phyloP scores from a whole-genome alignment of 2,888 invertebrate genomes.

The Atethmia centrago region DNA sequence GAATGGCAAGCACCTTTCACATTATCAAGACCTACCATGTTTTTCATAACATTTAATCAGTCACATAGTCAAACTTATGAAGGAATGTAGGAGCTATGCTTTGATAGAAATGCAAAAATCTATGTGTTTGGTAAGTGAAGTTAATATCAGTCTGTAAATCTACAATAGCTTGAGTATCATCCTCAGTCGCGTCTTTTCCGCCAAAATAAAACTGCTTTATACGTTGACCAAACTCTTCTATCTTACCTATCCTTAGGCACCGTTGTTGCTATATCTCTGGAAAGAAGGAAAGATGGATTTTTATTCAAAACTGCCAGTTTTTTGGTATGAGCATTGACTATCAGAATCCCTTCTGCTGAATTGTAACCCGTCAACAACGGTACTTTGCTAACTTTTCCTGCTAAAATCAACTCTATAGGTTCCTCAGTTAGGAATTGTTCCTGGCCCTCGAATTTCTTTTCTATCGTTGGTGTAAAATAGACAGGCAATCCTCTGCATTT shows the following conservation, averaged over 20 bases:
- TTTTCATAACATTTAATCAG: constrained; percentile 79
- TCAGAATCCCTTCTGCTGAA: constrained; percentile 77
- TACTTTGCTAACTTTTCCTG: constrained; percentile 72
- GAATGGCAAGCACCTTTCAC: constrained; percentile 84
- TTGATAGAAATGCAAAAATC: constrained; percentile 75
- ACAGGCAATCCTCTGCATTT: constrained; percentile 74
- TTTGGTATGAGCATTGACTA: constrained; percentile 66
- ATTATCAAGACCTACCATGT: constrained; percentile 59
- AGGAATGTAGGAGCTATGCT: constrained; percentile 71
- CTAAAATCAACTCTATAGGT: constrained; percentile 71
- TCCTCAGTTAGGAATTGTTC: constrained; percentile 76
- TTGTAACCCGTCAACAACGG: constrained; percentile 80
- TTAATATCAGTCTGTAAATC: constrained; percentile 74
- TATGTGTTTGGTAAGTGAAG: constrained; percentile 74
- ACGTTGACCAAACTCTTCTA: constrained; percentile 73
- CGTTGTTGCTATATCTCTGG: constrained; percentile 72
- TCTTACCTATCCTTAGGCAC: constrained; percentile 67
- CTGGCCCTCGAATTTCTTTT: constrained; percentile 73
- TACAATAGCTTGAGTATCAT: constrained; percentile 67
- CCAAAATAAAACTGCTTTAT: constrained; percentile 76
- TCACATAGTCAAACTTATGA: constrained; percentile 78
- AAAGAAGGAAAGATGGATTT: constrained; percentile 74
- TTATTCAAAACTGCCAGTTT: constrained; percentile 71
- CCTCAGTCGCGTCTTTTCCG: constrained; percentile 66
- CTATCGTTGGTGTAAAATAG: constrained; percentile 78